Evolutionary conservation across 2,797 vertebrate genomes (phyloP).

Genomic region (Benthosema pterotum): DNA sequence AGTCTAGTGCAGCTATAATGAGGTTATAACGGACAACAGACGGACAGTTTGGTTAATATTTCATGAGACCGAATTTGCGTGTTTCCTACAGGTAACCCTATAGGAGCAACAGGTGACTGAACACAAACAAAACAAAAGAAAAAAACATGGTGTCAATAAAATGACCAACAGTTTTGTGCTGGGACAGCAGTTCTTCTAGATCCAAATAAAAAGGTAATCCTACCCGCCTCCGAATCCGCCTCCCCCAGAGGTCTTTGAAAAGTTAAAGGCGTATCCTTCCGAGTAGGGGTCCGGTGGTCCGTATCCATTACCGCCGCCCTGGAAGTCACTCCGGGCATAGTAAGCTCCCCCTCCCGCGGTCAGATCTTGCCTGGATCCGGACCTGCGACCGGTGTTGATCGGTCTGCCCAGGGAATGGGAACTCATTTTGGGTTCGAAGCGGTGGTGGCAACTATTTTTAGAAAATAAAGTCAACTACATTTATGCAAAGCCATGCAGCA

Average conservation of each 20-base stretch:
- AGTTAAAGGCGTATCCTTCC: slow-evolving; percentile 56
- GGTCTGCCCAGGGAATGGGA: slow-evolving; percentile 54
- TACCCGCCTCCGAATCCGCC: slow-evolving; percentile 41
- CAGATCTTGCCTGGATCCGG: slow-evolving; percentile 61
- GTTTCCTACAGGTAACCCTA: no score
- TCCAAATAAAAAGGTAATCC: slow-evolving; percentile 45
- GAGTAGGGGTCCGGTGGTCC: slow-evolving; percentile 21
- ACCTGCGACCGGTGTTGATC: slow-evolving; percentile 39
- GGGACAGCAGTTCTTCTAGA: neutral
- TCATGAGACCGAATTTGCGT: no score
- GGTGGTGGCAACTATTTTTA: neutral
- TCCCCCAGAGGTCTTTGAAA: slow-evolving; percentile 38
- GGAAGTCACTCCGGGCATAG: slow-evolving; percentile 62
- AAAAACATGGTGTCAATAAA: slow-evolving; percentile 1
- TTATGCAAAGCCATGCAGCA: neutral
- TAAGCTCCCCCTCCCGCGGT: slow-evolving; percentile 1
- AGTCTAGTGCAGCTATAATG: no score
- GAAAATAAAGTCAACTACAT: no score
- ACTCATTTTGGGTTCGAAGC: slow-evolving; percentile 53
- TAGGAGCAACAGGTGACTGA: no score
- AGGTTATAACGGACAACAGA: no score
- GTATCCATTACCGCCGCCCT: slow-evolving; percentile 66
- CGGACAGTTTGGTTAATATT: no score
- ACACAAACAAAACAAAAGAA: neutral
- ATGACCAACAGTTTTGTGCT: neutral